A percentile compares a stretch with the other conserved stretches of the same genome.
Evolutionary conservation across 2,797 vertebrate species (phyloP).

Genomic region (Sciaenops ocellatus): DNA sequence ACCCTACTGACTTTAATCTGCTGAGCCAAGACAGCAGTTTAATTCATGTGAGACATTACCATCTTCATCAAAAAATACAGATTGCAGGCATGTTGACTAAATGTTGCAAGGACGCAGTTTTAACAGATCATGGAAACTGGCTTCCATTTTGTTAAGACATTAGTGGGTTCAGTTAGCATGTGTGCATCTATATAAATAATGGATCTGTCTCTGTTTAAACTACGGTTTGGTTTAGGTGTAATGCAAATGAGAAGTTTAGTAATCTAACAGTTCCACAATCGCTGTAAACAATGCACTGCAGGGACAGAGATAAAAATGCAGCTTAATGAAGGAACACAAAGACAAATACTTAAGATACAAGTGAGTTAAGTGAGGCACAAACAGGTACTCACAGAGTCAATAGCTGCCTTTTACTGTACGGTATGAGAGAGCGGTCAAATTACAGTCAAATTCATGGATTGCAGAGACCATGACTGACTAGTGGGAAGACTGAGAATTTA

Average conservation of each 20-base stretch:
- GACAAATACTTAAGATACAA: conserved; percentile 6
- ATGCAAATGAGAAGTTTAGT: background rate
- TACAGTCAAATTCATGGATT: conserved; percentile 55
- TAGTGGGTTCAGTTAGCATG: background rate
- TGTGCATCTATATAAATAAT: background rate
- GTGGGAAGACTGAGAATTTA: conserved; percentile 56
- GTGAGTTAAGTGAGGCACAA: background rate
- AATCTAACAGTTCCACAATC: background rate
- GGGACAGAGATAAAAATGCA: background rate
- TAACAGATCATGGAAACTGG: background rate
- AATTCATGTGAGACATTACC: background rate
- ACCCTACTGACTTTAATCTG: background rate
- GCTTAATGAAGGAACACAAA: background rate
- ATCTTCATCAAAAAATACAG: background rate
- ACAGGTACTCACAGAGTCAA: conserved; percentile 29
- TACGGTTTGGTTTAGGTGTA: background rate
- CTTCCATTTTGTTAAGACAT: background rate
- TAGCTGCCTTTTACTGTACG: conserved; percentile 26
- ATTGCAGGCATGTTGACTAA: background rate
- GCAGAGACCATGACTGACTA: conserved; percentile 51
- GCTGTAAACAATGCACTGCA: background rate
- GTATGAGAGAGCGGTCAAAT: conserved; percentile 50
- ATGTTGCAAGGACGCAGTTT: background rate
- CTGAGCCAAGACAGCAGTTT: background rate
- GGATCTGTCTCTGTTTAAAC: background rate